Evolutionary conservation across 2,888 invertebrate species (phyloP).

Genomic region (Heliconius aoede): DNA sequence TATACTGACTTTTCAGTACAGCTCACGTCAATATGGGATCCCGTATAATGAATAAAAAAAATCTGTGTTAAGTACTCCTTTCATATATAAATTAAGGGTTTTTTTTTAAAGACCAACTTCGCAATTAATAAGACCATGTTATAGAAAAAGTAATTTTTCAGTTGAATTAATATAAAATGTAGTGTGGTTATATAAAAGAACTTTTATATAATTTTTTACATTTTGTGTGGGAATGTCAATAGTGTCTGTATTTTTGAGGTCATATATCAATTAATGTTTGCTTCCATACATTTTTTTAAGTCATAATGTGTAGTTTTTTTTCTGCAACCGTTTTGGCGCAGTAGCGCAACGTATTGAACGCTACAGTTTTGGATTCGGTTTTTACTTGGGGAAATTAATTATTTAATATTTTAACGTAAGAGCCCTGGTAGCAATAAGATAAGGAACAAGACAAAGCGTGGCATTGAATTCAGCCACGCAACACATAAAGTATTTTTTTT

Average conservation of each 20-base stretch:
- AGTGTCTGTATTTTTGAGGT: background rate
- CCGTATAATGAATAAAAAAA: constrained; percentile 36
- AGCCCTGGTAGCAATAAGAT: too few relatives aligned
- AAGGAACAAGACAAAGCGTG: too few relatives aligned
- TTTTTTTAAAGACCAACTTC: constrained; percentile 28
- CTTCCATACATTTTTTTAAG: background rate
- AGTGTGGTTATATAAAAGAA: constrained; percentile 7
- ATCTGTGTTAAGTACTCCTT: constrained; percentile 43
- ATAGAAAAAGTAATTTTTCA: constrained; percentile 18
- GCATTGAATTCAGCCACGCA: too few relatives aligned
- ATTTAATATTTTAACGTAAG: too few relatives aligned
- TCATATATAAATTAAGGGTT: constrained; percentile 27
- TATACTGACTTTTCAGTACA: constrained; percentile 44
- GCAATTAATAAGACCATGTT: constrained; percentile 16
- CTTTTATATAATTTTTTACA: background rate
- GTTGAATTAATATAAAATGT: constrained; percentile 18
- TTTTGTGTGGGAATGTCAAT: background rate
- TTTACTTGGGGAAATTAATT: too few relatives aligned
- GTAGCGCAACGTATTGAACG: too few relatives aligned
- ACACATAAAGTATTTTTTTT: too few relatives aligned
- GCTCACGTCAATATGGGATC: constrained; percentile 30
- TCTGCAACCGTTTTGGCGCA: too few relatives aligned
- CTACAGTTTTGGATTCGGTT: too few relatives aligned
- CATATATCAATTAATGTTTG: background rate
- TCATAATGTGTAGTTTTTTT: background rate